These are phyloP conservation scores for Pegea sp. DNA, from an alignment of 23 tunicate species.

Conservation along the genomic window DNA sequence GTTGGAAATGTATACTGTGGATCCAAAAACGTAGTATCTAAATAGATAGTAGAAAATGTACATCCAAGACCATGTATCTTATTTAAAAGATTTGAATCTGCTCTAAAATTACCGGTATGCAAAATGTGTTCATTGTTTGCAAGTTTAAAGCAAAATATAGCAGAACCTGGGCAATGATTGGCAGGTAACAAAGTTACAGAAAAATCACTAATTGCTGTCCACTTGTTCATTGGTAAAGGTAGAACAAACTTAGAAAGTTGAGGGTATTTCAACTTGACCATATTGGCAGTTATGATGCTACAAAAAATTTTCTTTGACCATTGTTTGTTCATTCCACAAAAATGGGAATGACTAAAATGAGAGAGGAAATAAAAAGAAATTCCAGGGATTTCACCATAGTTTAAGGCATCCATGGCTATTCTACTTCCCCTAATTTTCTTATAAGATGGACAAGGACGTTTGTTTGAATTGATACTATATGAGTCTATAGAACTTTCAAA, in stretches of 20 bases:
- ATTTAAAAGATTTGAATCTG: slow-evolving; percentile 7
- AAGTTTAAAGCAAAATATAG: slow-evolving; percentile 23
- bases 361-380: slow-evolving; percentile 35
- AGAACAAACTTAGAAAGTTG: slow-evolving; percentile 6
- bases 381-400: slow-evolving; percentile 45
- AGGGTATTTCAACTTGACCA: slow-evolving; percentile 11
- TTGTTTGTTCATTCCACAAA: slow-evolving; percentile 35
- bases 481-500: no score
- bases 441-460: slow-evolving; percentile 89
- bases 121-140: slow-evolving; percentile 12
- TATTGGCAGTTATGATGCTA: slow-evolving; percentile 50
- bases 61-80: slow-evolving; percentile 11
- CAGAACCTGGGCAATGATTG: slow-evolving; percentile 87
- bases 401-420: slow-evolving; percentile 76
- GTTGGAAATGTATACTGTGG: slow-evolving; percentile 45
- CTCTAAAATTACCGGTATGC: slow-evolving; percentile 70
- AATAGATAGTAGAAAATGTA: slow-evolving; percentile 8
- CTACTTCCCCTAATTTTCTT: slow-evolving; percentile 35
- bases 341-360: slow-evolving; percentile 67
- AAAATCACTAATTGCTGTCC: slow-evolving; percentile 10
- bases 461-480: no score
- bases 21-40: slow-evolving; percentile 71
- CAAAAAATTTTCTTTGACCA: slow-evolving; percentile 45
- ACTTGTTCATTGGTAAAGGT: slow-evolving; percentile 28
- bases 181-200: slow-evolving; percentile 50